phyloP scores from a whole-genome alignment of 2,113 vertebrate genomes.

The Ellobius talpinus region DNA sequence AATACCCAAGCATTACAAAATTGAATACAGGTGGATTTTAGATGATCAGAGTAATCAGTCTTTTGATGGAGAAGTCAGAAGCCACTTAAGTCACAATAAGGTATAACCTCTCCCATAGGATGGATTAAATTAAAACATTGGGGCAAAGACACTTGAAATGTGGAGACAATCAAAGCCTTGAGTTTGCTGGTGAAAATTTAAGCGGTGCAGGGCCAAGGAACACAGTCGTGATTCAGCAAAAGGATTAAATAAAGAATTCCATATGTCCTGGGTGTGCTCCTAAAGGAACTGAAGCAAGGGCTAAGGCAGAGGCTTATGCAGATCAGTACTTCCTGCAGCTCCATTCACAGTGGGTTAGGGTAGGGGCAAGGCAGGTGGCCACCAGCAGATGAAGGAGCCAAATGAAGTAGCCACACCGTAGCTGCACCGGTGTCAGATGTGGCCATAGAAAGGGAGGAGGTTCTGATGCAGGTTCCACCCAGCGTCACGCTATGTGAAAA shows the following conservation, averaged over 20 bases:
- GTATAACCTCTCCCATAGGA: not conserved
- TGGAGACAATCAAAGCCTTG: not conserved
- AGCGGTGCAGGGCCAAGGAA: not conserved
- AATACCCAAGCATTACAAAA: not conserved
- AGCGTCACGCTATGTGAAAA: not conserved
- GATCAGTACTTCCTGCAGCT: not conserved
- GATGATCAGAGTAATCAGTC: not conserved
- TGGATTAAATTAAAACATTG: not conserved
- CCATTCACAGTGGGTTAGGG: not conserved
- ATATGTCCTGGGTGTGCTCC: not conserved
- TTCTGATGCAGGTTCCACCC: not conserved
- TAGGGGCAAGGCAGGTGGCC: not conserved
- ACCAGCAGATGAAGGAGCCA: not conserved
- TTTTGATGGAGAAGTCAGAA: constrained; percentile 1
- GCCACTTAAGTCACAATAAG: not conserved
- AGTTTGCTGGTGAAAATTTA: not conserved
- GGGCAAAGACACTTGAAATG: not conserved
- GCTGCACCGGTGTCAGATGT: too few relatives aligned
- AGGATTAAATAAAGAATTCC: not conserved
- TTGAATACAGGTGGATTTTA: not conserved
- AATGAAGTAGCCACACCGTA: accelerated
- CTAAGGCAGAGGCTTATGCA: not conserved
- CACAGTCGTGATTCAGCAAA: not conserved
- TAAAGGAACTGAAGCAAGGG: not conserved
- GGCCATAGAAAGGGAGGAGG: not conserved